Base-by-base conservation (phyloP, 2,113 vertebrate species). In the Hippopotamus amphibius region DNA sequence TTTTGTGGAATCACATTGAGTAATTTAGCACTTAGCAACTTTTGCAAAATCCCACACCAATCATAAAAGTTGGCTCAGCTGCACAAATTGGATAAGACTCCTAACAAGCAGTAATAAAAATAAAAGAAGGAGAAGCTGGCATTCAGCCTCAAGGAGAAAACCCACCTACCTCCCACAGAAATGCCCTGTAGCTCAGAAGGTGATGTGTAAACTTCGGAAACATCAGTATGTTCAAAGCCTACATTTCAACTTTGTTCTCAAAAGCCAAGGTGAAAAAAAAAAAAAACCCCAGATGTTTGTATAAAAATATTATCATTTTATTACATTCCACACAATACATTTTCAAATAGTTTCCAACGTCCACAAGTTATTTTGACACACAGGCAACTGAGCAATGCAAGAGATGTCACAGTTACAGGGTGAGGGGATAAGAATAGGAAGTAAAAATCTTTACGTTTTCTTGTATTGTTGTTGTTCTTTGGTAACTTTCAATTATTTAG, bases 251-350 rank as follows among this genome's bases (percentile, higher is more conserved):
- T 98, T 85, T 17, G 3, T 98, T 98, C 96, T 98, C 68, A 14
- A 46, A 97, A 96, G 93, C 97, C 97, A 98, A 98, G 97, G 53
- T 61, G 37, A 8, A 17, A 97, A 98, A 97, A 98, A 98, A 97
- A 97, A 98, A 98, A 98, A 83, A 97, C 37, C 95, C 98, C 97
- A 99, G 98, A 98, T 99, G 98, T 99, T 99, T 98, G 98, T 99
- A 99, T 98, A 99, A 99, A 99, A 99, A 99, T 99, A 99, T 99
- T 96, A 99, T 99, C 99, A 99, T 99, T 99, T 99, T 99, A 99
- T 99, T 99, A 99, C 99, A 99, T 99, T 99, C 99, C 99, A 99
- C 98, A 99, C 99, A 99, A 98, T 99, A 99, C 99, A 99, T 99
- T 99, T 99, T 99, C 99, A 99, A 99, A 99, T 98, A 99, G 97